phyloP scores from a whole-genome alignment of 2,113 vertebrate species.

The Microcebus ravelobensis region DNA sequence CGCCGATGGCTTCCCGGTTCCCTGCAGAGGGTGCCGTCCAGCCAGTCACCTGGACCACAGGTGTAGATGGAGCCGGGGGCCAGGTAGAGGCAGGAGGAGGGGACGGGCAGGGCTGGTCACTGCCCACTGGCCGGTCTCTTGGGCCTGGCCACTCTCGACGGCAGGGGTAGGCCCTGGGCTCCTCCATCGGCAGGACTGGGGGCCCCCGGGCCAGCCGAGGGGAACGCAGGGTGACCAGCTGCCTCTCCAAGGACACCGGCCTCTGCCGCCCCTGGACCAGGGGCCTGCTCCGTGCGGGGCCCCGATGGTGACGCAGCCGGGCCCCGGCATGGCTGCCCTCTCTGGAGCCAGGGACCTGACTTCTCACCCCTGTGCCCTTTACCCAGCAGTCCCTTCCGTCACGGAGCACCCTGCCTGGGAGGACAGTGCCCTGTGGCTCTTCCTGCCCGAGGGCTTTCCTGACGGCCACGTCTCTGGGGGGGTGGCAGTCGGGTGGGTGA shows the following conservation, averaged over 20 bases:
- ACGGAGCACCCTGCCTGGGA: background rate
- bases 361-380: background rate
- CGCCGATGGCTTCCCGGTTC: background rate
- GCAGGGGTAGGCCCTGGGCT: background rate
- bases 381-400: too few relatives aligned
- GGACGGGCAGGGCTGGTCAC: background rate
- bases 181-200: background rate
- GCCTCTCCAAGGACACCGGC: background rate
- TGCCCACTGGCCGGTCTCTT: background rate
- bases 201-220: background rate
- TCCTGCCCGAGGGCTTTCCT: background rate
- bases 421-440: background rate
- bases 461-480: background rate
- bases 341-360: fast-evolving
- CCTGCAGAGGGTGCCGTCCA: background rate
- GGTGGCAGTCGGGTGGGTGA: background rate
- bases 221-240: background rate
- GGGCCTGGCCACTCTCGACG: background rate
- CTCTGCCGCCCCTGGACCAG: background rate
- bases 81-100: background rate
- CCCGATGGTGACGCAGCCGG: background rate
- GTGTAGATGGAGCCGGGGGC: background rate
- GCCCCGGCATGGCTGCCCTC: background rate
- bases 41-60: too few relatives aligned
- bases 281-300: fast-evolving